Conservation (phyloP, 2,113 vertebrate genomes). For the Callipepla squamata region DNA sequence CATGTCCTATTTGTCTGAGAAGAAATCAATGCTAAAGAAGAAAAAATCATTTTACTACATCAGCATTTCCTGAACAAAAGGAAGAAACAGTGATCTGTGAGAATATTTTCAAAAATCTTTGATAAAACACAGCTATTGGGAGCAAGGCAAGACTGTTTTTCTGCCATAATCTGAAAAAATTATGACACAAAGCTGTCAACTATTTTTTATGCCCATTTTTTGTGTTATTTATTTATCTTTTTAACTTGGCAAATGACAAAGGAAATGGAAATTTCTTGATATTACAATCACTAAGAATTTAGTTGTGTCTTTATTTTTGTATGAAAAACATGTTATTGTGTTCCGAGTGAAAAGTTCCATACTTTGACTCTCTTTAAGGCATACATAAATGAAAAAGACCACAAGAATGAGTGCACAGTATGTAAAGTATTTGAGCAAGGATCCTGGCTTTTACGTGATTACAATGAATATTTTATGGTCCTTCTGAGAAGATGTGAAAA, state of each 20-base stretch:
- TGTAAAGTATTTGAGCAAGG: neutral
- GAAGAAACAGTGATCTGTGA: neutral
- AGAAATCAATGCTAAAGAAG: neutral
- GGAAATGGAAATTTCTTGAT: neutral
- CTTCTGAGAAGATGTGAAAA: neutral
- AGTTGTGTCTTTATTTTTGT: neutral
- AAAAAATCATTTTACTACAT: neutral
- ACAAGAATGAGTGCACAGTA: fast-evolving
- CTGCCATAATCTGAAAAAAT: neutral
- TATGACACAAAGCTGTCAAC: neutral
- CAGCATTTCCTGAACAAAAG: neutral
- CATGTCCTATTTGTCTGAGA: neutral
- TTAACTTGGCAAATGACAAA: neutral
- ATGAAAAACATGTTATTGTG: neutral
- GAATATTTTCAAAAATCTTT: neutral
- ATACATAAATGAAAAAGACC: neutral
- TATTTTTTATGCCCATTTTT: neutral
- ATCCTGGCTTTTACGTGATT: neutral
- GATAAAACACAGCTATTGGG: neutral
- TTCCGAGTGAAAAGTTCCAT: neutral
- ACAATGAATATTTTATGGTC: neutral
- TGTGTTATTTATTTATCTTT: neutral
- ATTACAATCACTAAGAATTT: neutral
- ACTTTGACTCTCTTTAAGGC: neutral
- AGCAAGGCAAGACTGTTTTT: neutral